Percentiles rank a stretch among this genome's conserved stretches.
phyloP scores from a whole-genome alignment of 1,140 invertebrate genomes.

The Schlechtendalia chinensis region DNA sequence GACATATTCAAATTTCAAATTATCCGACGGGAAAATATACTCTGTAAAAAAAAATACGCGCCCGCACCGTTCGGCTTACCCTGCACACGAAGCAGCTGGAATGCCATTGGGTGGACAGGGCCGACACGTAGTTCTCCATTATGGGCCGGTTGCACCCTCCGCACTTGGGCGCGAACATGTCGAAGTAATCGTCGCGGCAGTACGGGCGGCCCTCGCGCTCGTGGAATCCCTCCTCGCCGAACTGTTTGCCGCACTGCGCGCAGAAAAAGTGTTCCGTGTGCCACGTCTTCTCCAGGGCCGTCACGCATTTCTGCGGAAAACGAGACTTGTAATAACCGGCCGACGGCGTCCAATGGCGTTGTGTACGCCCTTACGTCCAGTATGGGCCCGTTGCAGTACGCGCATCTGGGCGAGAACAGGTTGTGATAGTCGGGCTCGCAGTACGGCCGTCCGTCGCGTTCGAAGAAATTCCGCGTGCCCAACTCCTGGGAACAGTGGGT shows the following conservation, averaged over 20 bases:
- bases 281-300: constrained; percentile 97
- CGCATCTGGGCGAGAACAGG: constrained; percentile 95
- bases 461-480: constrained; percentile 98
- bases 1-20: no score
- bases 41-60: no score
- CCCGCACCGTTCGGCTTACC: constrained; percentile 65
- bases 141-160: constrained; percentile 95
- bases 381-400: constrained; percentile 97
- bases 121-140: constrained; percentile 98
- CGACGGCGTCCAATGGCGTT: no score
- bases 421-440: constrained; percentile 99
- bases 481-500: constrained; percentile 94
- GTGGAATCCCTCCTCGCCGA: constrained; percentile 95
- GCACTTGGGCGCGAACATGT: constrained; percentile 98
- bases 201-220: constrained; percentile 92
- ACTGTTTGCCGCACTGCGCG: constrained; percentile 94
- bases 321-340: no score
- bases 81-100: constrained; percentile 99
- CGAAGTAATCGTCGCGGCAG: constrained; percentile 93
- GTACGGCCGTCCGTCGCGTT: constrained; percentile 92
- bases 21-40: neutral
- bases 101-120: constrained; percentile 97
- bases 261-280: constrained; percentile 99
- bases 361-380: constrained; percentile 81
- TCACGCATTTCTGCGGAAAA: constrained; percentile 91